Conservation (phyloP, 2,888 invertebrate species). For the Sepioteuthis lessoniana region DNA sequence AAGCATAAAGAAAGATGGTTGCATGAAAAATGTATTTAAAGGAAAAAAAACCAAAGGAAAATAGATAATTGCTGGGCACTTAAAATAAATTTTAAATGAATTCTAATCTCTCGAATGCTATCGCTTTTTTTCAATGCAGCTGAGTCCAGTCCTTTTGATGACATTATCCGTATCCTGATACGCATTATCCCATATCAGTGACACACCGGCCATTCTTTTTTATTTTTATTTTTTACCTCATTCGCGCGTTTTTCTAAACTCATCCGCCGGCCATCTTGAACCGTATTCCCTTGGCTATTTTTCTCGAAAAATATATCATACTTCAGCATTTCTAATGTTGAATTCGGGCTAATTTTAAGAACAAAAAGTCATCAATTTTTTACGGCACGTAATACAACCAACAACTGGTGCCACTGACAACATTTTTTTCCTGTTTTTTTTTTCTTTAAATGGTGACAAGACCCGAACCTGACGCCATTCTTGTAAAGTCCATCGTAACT, state of each 20-base stretch:
- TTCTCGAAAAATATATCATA: neutral
- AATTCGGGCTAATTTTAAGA: neutral
- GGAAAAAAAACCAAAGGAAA: neutral
- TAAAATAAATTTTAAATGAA: neutral
- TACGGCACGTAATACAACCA: neutral
- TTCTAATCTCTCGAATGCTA: neutral
- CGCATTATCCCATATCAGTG: neutral
- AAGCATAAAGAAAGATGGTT: too few species aligned
- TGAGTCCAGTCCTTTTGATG: neutral
- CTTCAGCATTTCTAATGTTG: neutral
- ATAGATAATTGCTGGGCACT: neutral
- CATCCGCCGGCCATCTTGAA: neutral
- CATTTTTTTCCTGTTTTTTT: neutral
- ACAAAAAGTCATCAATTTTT: neutral
- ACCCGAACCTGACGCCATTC: neutral
- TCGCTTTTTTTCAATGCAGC: neutral
- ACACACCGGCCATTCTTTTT: neutral
- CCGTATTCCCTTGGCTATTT: constrained; percentile 33
- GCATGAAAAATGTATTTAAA: too few species aligned
- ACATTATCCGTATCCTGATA: neutral
- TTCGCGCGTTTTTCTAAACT: neutral
- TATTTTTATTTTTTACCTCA: neutral
- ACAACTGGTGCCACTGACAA: neutral
- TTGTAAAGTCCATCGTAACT: too few species aligned
- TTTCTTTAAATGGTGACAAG: neutral